Conservation (phyloP, 1,140 invertebrate species). For the Gyrodactylus bullatarudis region DNA sequence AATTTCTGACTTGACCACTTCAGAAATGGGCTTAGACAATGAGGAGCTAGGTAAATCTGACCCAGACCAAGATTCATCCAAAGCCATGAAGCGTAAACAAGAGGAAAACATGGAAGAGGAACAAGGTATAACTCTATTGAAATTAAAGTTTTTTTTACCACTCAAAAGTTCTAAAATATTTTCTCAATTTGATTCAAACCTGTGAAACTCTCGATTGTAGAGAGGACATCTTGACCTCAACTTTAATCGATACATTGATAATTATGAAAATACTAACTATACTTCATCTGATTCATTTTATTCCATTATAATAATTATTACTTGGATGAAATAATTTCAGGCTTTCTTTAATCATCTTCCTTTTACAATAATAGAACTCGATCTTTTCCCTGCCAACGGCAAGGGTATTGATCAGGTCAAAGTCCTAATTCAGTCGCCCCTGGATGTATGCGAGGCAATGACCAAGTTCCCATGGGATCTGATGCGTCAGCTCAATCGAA, state of each 20-base stretch:
- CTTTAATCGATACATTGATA: no score
- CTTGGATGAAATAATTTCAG: no score
- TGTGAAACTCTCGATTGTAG: no score
- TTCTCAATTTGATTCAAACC: no score
- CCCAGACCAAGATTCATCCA: not conserved
- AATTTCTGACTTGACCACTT: not conserved
- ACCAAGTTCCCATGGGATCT: not conserved
- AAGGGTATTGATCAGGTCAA: not conserved
- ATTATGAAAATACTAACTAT: no score
- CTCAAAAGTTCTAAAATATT: no score
- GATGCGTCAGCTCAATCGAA: not conserved
- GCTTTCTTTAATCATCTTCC: no score
- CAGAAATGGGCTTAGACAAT: not conserved
- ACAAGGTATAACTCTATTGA: not conserved
- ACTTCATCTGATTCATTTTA: no score
- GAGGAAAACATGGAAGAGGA: not conserved
- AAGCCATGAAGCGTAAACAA: not conserved
- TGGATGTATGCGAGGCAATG: not conserved
- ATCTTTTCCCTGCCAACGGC: no score
- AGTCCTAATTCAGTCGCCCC: not conserved
- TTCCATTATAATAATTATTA: no score
- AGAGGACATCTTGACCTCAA: no score
- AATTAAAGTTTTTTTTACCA: no score
- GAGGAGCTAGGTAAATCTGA: not conserved
- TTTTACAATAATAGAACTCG: not conserved